Evolutionary conservation across 2,113 vertebrate species (phyloP), one percentile per base, ranked within the genome.

Genomic region (Gymnorhina tibicen): DNA sequence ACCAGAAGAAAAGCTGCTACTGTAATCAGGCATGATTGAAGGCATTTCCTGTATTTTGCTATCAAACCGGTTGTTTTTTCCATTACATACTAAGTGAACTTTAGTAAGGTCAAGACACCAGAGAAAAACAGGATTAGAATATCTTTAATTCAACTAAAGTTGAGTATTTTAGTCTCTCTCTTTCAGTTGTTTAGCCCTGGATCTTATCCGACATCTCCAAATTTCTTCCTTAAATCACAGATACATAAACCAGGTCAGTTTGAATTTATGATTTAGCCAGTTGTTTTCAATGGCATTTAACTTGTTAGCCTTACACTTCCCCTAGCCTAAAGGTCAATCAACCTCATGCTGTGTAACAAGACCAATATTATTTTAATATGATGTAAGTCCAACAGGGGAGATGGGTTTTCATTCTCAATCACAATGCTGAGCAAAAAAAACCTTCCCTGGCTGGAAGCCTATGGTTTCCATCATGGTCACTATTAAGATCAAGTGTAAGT

Each of bases 41-140:
- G 98, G 98, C 98, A 99, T 99, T 99, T 99, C 99, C 99, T 99
- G 99, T 98, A 98, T 97, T 98, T 98, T 98, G 96, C 95, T 97
- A 98, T 97, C 96, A 98, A 98, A 98, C 97, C 92, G 35, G 96
- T 98, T 98, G 97, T 97, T 98, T 98, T 99, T 99, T 99, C 99
- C 99, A 99, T 99, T 98, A 98, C 98, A 98, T 98, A 97, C 87
- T 98, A 96, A 97, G 86, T 96, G 93, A 98, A 98, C 97, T 98
- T 96, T 90, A 97, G 91, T 95, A 96, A 97, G 98, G 97, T 98
- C 97, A 97, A 96, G 87, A 96, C 78, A 93, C 86, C 77, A 95
- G 96, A 97, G 97, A 95, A 98, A 98, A 98, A 98, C 95, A 98
- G 94, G 94, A 97, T 96, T 91, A 97, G 95, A 97, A 83, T 97